A percentile compares a stretch with the other conserved stretches of the same genome.
These are phyloP conservation scores for Cryptotermes secundus DNA, from an alignment of 1,140 invertebrate genomes.

Conservation along the genomic window DNA sequence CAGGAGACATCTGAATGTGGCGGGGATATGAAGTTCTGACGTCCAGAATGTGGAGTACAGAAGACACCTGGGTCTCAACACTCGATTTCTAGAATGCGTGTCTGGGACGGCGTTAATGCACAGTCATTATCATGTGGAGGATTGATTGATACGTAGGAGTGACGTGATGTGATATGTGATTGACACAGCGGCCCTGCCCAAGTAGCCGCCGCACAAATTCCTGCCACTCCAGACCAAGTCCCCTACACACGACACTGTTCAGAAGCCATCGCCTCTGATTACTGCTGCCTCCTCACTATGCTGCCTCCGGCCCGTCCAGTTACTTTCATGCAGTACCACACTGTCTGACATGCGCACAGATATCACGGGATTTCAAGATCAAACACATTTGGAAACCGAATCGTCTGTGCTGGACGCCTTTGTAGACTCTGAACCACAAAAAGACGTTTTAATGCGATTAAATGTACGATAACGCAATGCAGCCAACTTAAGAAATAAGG, in stretches of 20 bases:
- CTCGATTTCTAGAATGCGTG: too few species aligned
- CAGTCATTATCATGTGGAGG: neutral
- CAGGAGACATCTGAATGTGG: neutral
- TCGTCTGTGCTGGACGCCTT: neutral
- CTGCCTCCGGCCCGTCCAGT: too few species aligned
- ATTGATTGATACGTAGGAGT: neutral
- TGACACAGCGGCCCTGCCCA: neutral
- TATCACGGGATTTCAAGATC: too few species aligned
- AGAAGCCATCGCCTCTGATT: too few species aligned
- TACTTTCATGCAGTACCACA: too few species aligned
- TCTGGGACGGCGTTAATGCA: neutral
- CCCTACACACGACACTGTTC: neutral
- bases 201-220: neutral
- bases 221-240: neutral
- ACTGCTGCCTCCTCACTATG: too few species aligned
- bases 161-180: conserved; percentile 9
- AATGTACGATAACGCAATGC: neutral
- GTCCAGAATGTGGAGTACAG: neutral
- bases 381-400: neutral
- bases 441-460: neutral
- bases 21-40: neutral
- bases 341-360: too few species aligned
- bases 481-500: neutral
- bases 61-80: too few species aligned
- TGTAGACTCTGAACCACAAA: neutral